Evolutionary conservation across 2,113 vertebrate genomes (phyloP), one percentile per base, ranked within the genome.

Genomic region (Melanerpes formicivorus): DNA sequence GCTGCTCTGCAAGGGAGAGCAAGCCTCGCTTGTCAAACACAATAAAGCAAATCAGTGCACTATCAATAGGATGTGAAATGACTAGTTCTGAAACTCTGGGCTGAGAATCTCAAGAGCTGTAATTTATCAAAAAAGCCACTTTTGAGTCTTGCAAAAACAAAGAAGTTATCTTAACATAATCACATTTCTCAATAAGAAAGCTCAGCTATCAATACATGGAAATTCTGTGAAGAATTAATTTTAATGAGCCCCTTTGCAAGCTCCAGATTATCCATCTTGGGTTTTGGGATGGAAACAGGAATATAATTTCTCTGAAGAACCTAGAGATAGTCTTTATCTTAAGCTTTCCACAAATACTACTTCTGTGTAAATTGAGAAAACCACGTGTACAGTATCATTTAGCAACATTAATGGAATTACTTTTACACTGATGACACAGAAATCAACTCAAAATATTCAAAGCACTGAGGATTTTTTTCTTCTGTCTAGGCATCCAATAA

Each of bases 371-470:
- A 87, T 8, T 42, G 92, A 93, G 76, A 87, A 86, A 90, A 92
- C 79, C 74, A 48, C 18, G n/a, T 34, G 5, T 44, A 55, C 15
- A 42, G 66, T 85, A 90, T 90, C 66, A 96, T 91, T 96, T 84
- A 97, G 76, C 60, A 88, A 90, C 73, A 91, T 74, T 87, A 94
- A 93, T 62, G 46, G 91, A 95, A 90, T 17, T 79, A 76, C 87
- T 93, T 84, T 88, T 87, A 84, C 60, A 54, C 18, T 64, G 67
- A 83, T 90, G 70, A 90, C 64, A 86, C 80, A 42, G 85, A 96
- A 97, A 96, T 90, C 88, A 96, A 96, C 66, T 90, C 67, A 80
- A 95, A 96, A 93, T 70, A 96, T 40, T 89, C 66, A 44, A 30
- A 90, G 78, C 59, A 94, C 75, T 9, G 70, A 67, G 52, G 40